A percentile compares a stretch with the other conserved stretches of the same genome.
Evolutionary conservation across 2,888 invertebrate species (phyloP).

Genomic region (Standfussiana lucernea): DNA sequence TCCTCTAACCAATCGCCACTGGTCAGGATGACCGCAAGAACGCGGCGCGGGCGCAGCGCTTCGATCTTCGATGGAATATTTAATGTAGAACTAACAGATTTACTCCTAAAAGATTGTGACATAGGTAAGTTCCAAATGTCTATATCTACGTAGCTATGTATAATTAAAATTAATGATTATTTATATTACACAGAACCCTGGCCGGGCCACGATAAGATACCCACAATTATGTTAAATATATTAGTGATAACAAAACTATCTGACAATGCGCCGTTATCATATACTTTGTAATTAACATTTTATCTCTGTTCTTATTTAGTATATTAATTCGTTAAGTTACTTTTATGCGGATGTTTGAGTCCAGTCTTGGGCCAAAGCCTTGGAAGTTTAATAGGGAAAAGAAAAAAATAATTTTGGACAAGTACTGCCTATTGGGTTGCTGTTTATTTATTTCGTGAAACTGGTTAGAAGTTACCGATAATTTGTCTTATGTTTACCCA

Average conservation of each 20-base stretch:
- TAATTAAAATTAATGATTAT: slow-evolving; percentile 22
- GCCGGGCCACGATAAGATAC: slow-evolving; percentile 61
- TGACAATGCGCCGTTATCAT: slow-evolving; percentile 65
- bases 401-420: neutral
- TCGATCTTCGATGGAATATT: neutral
- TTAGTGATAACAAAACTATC: slow-evolving; percentile 65
- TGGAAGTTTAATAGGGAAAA: neutral
- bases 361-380: neutral
- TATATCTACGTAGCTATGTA: neutral
- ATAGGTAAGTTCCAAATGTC: slow-evolving; percentile 28
- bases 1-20: neutral
- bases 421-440: neutral
- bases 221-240: slow-evolving; percentile 65
- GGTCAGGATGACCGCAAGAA: neutral
- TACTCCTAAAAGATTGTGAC: neutral
- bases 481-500: neutral
- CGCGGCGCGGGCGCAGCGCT: neutral
- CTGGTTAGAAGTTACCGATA: neutral
- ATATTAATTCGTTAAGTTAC: slow-evolving; percentile 39
- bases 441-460: neutral
- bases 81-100: neutral
- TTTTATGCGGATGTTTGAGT: slow-evolving; percentile 5
- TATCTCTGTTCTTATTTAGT: slow-evolving; percentile 62
- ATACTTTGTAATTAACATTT: slow-evolving; percentile 63
- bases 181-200: slow-evolving; percentile 31